Conservation (phyloP, 2,888 invertebrate species). For the Sisyra terminalis region DNA sequence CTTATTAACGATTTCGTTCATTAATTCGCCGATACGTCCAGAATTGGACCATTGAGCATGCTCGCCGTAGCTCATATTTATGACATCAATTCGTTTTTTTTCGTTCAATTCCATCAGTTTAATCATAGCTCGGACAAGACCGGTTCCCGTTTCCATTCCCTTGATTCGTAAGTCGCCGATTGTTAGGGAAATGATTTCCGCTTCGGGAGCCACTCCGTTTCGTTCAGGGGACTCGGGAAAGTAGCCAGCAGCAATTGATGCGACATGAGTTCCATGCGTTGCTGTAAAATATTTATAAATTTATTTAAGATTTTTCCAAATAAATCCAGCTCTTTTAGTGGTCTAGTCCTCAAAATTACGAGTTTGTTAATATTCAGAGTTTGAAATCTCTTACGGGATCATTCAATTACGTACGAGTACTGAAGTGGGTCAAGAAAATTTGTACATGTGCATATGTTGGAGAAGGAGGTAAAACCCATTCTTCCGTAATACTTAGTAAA, state of each 20-base stretch:
- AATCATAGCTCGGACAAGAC: constrained; percentile 80
- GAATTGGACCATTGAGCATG: constrained; percentile 81
- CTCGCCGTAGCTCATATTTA: constrained; percentile 98
- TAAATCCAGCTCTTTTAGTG: too few species aligned
- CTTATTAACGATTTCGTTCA: constrained; percentile 77
- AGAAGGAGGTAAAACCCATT: too few species aligned
- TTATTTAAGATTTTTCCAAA: too few species aligned
- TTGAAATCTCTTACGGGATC: too few species aligned
- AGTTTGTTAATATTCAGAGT: too few species aligned
- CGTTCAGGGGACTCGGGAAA: constrained; percentile 73
- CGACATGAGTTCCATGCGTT: constrained; percentile 95
- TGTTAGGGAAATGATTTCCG: constrained; percentile 80
- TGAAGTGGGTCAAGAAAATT: too few species aligned
- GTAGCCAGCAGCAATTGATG: constrained; percentile 85
- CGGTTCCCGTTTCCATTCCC: constrained; percentile 95
- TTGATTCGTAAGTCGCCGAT: constrained; percentile 87
- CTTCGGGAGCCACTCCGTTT: constrained; percentile 94
- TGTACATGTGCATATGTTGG: too few species aligned
- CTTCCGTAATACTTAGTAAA: too few species aligned
- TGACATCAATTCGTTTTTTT: constrained; percentile 56
- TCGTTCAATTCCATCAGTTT: constrained; percentile 58
- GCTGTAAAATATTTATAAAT: too few species aligned
- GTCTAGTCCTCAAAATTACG: too few species aligned
- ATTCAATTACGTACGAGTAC: too few species aligned
- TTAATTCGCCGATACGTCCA: constrained; percentile 73